Conservation (phyloP, 1,140 invertebrate genomes). For the Bombus fervidus region DNA sequence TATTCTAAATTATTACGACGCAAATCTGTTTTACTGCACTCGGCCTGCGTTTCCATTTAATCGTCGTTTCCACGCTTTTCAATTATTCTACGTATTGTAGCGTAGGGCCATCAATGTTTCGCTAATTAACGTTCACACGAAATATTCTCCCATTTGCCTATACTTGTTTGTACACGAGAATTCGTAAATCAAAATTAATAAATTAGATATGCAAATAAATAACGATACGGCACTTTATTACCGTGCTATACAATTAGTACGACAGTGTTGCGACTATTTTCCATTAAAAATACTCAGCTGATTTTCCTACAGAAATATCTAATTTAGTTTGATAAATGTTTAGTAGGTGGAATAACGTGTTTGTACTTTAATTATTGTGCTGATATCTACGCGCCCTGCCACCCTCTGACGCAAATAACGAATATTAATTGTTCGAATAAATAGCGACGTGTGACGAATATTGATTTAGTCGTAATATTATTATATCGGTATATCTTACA, state of each 20-base stretch:
- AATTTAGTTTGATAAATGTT: slow-evolving; percentile 3
- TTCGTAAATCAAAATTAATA: not conserved
- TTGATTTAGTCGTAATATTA: not conserved
- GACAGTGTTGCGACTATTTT: not conserved
- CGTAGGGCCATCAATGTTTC: not conserved
- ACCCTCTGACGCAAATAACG: not conserved
- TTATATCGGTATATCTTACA: not conserved
- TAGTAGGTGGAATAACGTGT: not conserved
- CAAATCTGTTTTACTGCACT: too few relatives aligned
- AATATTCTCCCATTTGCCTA: not conserved
- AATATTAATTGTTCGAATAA: slow-evolving; percentile 17
- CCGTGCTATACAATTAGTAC: not conserved
- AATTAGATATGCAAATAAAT: not conserved
- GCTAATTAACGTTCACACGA: not conserved
- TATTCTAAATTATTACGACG: too few relatives aligned
- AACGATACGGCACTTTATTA: too few relatives aligned
- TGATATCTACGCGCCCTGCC: not conserved
- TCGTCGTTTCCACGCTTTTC: too few relatives aligned
- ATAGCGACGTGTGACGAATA: not conserved
- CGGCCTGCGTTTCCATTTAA: too few relatives aligned
- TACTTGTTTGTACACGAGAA: not conserved
- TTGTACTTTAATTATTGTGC: not conserved
- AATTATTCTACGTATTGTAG: too few relatives aligned
- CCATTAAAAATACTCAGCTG: not conserved
- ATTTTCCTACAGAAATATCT: not conserved